Evolutionary conservation across 2,888 invertebrate genomes (phyloP), one percentile per base, ranked within the genome.

Genomic region (Drosophila suboccidentalis): DNA sequence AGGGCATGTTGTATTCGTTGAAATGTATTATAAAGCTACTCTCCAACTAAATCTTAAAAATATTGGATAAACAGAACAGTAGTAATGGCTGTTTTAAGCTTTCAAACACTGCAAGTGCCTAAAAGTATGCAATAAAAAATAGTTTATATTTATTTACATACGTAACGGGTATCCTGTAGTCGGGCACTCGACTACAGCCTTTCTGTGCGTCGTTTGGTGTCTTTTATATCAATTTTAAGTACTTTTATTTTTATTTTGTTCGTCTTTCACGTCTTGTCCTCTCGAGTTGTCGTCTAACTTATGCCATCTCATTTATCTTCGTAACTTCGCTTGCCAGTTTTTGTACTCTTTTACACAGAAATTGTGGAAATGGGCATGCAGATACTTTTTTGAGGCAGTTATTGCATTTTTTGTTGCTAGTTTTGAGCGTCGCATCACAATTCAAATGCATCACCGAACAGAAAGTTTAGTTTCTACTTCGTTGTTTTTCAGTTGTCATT

Each of bases 371-470:
- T 19, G 32, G 19, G 32, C 19, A 32, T 34, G n/a, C 10, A 22
- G 26, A 36, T 29, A 46, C 57, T 50, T 38, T 51, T 50, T 38
- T 51, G 51, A 53, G 63, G 63, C 83, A 73, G 73, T 78, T 89
- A 85, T 89, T 89, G 85, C 82, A 82, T 71, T 87, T 75, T 49
- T 49, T 51, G 86, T 71, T 47, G 41, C 55, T 46, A 68, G 75
- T 73, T 65, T 68, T 59, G 55, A 55, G 61, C 38, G 94, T 94
- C 87, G 94, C 94, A 80, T 94, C 94, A 19, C 87, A 87, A 36
- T 88, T 82, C 60, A 39, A 60, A 61, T 61, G 64, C 64, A 72
- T 71, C 53, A 59, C 54, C 54, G 71, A 47, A 66, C 73, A 61
- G 17, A 3, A 49, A 15, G 19, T 39, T 32, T 63, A 29, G 17